These are phyloP conservation scores for Lepidurus couesii DNA, from an alignment of 1,140 invertebrate genomes.

Conservation along the genomic window DNA sequence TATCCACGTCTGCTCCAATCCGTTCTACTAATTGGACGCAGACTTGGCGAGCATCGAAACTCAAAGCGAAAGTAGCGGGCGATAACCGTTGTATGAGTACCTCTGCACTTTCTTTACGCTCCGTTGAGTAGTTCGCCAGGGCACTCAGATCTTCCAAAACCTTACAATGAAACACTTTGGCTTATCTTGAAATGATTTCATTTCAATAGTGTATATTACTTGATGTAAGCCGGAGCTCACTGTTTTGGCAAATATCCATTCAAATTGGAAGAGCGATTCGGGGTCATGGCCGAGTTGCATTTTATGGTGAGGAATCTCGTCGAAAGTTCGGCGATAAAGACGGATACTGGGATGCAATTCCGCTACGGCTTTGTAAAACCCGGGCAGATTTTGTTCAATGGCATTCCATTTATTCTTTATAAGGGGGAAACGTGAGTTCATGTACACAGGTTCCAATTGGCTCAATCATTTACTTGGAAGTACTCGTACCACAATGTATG, in stretches of 20 bases:
- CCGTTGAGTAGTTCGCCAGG: not conserved
- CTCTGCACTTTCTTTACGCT: slow-evolving; percentile 11
- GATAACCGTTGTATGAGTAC: slow-evolving; percentile 20
- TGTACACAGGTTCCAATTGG: not conserved
- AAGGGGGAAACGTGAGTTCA: not conserved
- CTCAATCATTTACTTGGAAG: slow-evolving; percentile 44
- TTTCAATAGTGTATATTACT: slow-evolving; percentile 37
- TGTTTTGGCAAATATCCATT: slow-evolving; percentile 69
- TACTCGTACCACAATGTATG: slow-evolving; percentile 53
- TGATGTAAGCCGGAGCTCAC: slow-evolving; percentile 56
- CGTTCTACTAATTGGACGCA: slow-evolving; percentile 23
- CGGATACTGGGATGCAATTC: not conserved
- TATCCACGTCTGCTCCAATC: not conserved
- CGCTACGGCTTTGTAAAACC: slow-evolving; percentile 5
- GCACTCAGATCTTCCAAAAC: not conserved
- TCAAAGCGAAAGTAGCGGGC: slow-evolving; percentile 26
- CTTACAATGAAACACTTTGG: not conserved
- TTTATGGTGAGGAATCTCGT: slow-evolving; percentile 71
- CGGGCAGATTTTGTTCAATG: slow-evolving; percentile 1
- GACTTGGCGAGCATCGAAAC: slow-evolving; percentile 3
- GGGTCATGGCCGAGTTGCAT: slow-evolving; percentile 42
- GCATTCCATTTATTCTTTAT: not conserved
- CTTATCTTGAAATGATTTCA: not conserved
- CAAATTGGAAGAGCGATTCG: slow-evolving; percentile 55
- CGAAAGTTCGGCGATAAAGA: slow-evolving; percentile 65